A percentile compares a stretch with the other conserved stretches of the same genome.
phyloP scores from a whole-genome alignment of 2,888 invertebrate genomes.

The Rotaria sp. region DNA sequence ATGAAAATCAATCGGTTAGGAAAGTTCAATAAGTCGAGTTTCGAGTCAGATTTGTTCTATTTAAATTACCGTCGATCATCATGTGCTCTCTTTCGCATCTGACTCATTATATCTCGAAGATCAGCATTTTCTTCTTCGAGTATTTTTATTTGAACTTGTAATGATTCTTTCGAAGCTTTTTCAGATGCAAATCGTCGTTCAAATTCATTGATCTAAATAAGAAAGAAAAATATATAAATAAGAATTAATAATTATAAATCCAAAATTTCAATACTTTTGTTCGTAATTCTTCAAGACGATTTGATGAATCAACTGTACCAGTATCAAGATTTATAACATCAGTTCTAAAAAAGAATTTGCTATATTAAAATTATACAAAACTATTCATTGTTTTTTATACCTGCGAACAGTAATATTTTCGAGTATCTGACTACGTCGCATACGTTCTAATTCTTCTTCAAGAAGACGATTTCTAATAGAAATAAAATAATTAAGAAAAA shows the following conservation, averaged over 20 bases:
- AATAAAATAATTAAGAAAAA: neutral
- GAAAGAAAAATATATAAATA: neutral
- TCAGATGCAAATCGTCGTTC: neutral
- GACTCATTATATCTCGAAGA: neutral
- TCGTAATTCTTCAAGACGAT: neutral
- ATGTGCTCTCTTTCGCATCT: conserved; percentile 3
- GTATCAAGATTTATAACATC: neutral
- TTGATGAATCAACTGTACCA: neutral
- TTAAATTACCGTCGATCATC: neutral
- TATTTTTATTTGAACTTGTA: conserved; percentile 23
- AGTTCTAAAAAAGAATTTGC: neutral
- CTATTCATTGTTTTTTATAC: neutral
- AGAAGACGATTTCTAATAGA: neutral
- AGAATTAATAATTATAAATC: neutral
- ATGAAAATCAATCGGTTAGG: too few relatives aligned
- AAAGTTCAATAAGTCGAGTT: too few relatives aligned
- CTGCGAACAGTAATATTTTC: conserved; percentile 17
- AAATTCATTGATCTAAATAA: neutral
- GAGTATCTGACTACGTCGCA: neutral
- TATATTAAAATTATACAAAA: too few relatives aligned
- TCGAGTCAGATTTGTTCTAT: neutral
- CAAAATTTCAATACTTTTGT: too few relatives aligned
- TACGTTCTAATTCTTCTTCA: conserved; percentile 18
- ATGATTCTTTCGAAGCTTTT: neutral
- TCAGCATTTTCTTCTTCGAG: conserved; percentile 18